phyloP scores from a whole-genome alignment of 92 coral and sea anemone species.

The Micromussa lordhowensis region DNA sequence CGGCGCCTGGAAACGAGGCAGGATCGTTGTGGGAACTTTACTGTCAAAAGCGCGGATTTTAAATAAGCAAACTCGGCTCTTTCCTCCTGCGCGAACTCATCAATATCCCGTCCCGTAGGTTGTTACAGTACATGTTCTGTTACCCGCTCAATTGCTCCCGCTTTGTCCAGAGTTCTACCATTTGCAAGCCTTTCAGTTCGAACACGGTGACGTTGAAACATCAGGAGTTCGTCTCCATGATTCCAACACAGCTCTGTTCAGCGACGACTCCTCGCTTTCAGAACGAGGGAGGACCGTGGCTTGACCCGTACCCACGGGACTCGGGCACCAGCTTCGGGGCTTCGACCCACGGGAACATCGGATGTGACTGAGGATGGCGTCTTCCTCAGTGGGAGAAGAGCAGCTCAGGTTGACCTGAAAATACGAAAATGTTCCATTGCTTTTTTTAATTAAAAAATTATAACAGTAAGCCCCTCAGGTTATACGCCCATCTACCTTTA shows the following conservation, averaged over 20 bases:
- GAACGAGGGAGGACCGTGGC: constrained; percentile 47
- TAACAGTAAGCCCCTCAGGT: too few relatives aligned
- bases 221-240: constrained; percentile 77
- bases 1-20: too few relatives aligned
- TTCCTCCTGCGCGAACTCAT: background rate
- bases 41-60: background rate
- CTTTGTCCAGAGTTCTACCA: background rate
- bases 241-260: constrained; percentile 71
- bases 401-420: constrained; percentile 41
- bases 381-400: constrained; percentile 64
- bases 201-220: constrained; percentile 29
- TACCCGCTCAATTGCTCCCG: background rate
- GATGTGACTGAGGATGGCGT: constrained; percentile 67
- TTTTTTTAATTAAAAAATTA: background rate
- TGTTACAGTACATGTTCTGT: background rate
- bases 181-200: constrained; percentile 4
- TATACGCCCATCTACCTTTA: too few relatives aligned
- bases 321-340: constrained; percentile 72
- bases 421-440: background rate
- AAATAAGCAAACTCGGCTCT: background rate
- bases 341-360: constrained; percentile 72
- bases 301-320: constrained; percentile 43
- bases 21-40: background rate
- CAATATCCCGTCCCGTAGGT: background rate
- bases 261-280: constrained; percentile 69